Base-by-base conservation (phyloP, 2,888 invertebrate genomes). In the Chrysotoxum bicinctum region DNA sequence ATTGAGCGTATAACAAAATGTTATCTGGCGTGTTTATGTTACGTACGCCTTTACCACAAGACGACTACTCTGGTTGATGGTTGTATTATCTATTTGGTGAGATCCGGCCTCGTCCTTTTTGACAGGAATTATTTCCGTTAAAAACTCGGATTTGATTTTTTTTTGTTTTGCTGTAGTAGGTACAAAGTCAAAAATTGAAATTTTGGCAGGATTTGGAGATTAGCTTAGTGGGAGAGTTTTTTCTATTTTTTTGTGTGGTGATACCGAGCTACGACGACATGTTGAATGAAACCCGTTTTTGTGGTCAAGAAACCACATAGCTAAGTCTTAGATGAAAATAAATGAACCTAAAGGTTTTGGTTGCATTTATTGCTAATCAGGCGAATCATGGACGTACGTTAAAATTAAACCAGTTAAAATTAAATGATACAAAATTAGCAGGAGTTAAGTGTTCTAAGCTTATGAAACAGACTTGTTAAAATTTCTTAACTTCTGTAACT, bases 11-110 rank as follows among this genome's bases (percentile, higher is more conserved):
- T 62, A 75, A 45, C 75, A 84, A 79, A 79, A 84, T 79, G 79
- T 75, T 84, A 84, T 84, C 84, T 84, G 72, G 54, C 40, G 60
- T 84, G 79, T 83, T 83, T 70, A 79, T 84, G 70, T 66, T 75
- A 66, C 75, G 66, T 75, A 69, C 50, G 58, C 6, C 79, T 69
- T 43, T 74, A 72, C 70, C 79, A 58, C 64, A 79, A 75, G 70
- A 68, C 50, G 81, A 70, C 75, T 76, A 52, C 68, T 64, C 54
- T 72, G 62, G 56, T 50, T 81, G 81, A 70, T 58, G 81, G 75
- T 75, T 64, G 48, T 66, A 70, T 70, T 81, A 64, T 64, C 75
- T 54, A 14, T 58, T 21, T 50, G 50, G 50, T 58, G 69, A 45
- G 19, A 40, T 62, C 50, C 32, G 3, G 5, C 16, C 7, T 64